These are phyloP conservation scores for Oreotrochilus melanogaster DNA, from an alignment of 2,113 vertebrate species.

Conservation along the genomic window DNA sequence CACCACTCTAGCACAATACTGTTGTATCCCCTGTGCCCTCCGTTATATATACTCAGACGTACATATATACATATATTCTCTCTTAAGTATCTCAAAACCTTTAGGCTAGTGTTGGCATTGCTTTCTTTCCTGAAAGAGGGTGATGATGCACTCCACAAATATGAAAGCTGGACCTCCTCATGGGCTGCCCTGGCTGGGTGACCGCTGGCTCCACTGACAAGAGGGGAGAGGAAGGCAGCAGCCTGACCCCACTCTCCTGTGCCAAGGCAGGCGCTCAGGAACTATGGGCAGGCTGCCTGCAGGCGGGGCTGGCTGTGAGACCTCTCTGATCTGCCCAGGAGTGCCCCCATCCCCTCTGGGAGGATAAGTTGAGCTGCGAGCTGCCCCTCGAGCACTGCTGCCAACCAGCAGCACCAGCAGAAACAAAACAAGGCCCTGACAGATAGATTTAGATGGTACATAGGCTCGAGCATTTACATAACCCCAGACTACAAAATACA, in stretches of 20 bases:
- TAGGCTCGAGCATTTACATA: fast-evolving
- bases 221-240: not conserved
- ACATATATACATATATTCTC: not conserved
- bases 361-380: not conserved
- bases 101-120: not conserved
- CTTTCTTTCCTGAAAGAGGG: not conserved
- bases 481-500: not conserved
- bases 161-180: not conserved
- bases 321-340: fast-evolving
- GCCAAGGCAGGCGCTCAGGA: fast-evolving
- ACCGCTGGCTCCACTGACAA: not conserved
- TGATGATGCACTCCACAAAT: fast-evolving
- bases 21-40: not conserved
- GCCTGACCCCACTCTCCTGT: fast-evolving
- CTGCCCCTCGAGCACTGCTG: fast-evolving
- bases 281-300: not conserved
- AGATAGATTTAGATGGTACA: not conserved
- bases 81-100: not conserved
- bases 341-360: fast-evolving
- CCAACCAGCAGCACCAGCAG: not conserved
- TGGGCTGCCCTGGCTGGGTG: fast-evolving
- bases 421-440: fast-evolving
- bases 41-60: not conserved
- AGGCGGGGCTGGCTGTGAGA: not conserved
- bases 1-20: not conserved